Evolutionary conservation across 2,113 vertebrate species (phyloP).

Genomic region (Sisor rabdophorus): DNA sequence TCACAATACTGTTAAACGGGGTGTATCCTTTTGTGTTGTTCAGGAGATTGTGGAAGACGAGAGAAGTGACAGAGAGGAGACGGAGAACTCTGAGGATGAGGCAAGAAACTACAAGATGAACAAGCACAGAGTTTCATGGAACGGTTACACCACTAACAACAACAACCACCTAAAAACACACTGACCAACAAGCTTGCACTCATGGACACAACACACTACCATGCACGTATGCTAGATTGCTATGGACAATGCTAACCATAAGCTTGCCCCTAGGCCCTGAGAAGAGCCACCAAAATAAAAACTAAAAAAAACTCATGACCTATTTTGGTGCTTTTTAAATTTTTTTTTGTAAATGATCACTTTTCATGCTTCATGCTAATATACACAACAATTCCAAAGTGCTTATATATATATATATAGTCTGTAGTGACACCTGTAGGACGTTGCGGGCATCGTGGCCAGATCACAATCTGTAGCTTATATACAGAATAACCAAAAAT

Average conservation of each 20-base stretch:
- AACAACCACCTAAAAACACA: slow-evolving; percentile 83
- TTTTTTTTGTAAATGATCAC: neutral
- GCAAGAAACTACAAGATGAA: slow-evolving; percentile 46
- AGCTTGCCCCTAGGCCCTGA: neutral
- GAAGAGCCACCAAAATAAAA: neutral
- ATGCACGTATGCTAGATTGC: neutral
- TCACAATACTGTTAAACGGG: neutral
- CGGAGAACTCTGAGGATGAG: slow-evolving; percentile 81
- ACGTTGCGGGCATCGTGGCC: neutral
- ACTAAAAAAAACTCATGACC: neutral
- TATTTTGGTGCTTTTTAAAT: neutral
- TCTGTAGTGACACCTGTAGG: neutral
- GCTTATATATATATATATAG: neutral
- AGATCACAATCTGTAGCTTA: neutral
- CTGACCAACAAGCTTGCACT: slow-evolving; percentile 46
- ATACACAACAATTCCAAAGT: neutral
- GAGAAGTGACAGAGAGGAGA: slow-evolving; percentile 88
- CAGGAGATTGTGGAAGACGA: slow-evolving; percentile 84
- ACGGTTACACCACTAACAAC: slow-evolving; percentile 78
- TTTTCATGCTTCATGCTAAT: too few species aligned
- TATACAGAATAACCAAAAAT: neutral
- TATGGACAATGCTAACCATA: neutral
- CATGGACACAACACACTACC: neutral
- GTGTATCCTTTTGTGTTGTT: neutral
- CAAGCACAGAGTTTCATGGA: slow-evolving; percentile 77